Conservation (phyloP, 2,797 vertebrate genomes). For the Pseudochirops corinnae region DNA sequence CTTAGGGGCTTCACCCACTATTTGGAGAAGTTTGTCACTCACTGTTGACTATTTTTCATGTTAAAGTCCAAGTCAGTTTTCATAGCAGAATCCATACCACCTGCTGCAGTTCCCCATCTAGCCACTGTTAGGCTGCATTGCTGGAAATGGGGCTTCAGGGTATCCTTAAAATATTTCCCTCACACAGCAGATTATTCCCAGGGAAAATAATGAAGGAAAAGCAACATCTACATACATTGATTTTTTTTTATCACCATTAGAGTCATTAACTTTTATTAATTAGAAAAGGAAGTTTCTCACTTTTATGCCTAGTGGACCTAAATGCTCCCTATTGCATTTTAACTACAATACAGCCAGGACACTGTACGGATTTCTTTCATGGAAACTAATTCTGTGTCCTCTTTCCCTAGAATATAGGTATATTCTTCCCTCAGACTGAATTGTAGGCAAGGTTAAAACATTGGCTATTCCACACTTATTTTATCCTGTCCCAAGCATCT, state of each 20-base stretch:
- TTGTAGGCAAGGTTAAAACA: slow-evolving; percentile 35
- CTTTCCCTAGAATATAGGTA: slow-evolving; percentile 13
- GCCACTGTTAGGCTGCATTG: background rate
- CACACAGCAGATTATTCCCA: slow-evolving; percentile 40
- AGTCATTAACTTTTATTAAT: slow-evolving; percentile 52
- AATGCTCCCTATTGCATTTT: background rate
- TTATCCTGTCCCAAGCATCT: slow-evolving; percentile 42
- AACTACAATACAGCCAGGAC: slow-evolving; percentile 30
- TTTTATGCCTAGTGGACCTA: background rate
- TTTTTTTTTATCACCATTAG: slow-evolving; percentile 45
- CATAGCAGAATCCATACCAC: slow-evolving; percentile 3
- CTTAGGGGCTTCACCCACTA: slow-evolving; percentile 4
- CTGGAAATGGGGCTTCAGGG: slow-evolving; percentile 35
- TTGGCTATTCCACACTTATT: slow-evolving; percentile 48
- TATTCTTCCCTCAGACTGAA: slow-evolving; percentile 54
- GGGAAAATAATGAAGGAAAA: slow-evolving; percentile 45
- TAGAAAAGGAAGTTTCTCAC: slow-evolving; percentile 58
- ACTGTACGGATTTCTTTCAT: slow-evolving; percentile 9
- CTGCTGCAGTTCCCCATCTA: background rate
- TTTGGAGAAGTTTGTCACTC: slow-evolving; percentile 37
- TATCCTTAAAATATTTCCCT: slow-evolving; percentile 27
- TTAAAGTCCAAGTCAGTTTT: background rate
- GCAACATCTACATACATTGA: slow-evolving; percentile 30
- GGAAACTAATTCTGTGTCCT: background rate
- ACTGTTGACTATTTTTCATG: slow-evolving; percentile 14